phyloP scores from a whole-genome alignment of 2,888 invertebrate species.

The Eurytoma californica region DNA sequence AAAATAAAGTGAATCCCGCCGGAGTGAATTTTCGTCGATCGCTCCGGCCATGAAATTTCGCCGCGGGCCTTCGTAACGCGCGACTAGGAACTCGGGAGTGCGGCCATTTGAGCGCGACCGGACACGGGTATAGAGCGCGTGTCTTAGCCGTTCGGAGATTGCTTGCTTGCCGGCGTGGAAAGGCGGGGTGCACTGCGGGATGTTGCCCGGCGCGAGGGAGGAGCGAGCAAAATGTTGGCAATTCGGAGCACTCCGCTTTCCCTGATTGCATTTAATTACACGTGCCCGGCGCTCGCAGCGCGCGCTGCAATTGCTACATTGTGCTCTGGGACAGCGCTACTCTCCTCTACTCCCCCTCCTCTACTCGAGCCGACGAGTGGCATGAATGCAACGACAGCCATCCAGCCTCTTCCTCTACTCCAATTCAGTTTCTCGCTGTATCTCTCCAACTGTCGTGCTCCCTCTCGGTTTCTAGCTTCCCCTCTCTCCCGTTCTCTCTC shows the following conservation, averaged over 20 bases:
- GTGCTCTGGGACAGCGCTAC: slow-evolving; percentile 60
- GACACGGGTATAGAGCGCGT: no score
- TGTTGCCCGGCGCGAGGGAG: slow-evolving; percentile 49
- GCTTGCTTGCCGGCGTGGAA: no score
- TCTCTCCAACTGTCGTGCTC: neutral
- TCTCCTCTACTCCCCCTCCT: slow-evolving; percentile 1
- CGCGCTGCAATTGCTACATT: slow-evolving; percentile 69
- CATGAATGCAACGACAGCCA: slow-evolving; percentile 40
- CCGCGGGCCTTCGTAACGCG: no score
- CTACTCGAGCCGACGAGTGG: slow-evolving; percentile 55
- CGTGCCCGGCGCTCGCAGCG: slow-evolving; percentile 62
- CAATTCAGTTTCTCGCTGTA: slow-evolving; percentile 6
- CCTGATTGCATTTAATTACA: slow-evolving; percentile 75
- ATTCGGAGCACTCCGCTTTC: slow-evolving; percentile 71
- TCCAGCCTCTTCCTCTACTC: neutral
- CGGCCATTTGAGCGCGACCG: no score
- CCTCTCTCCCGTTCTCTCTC: neutral
- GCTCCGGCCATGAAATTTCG: no score
- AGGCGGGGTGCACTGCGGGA: neutral
- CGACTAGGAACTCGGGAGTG: no score
- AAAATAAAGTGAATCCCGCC: no score
- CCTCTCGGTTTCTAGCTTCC: neutral
- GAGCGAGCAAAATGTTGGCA: slow-evolving; percentile 67
- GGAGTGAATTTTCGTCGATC: no score
- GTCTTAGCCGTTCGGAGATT: no score